A percentile compares a stretch with the other conserved stretches of the same genome.
Conservation (phyloP, 2,797 vertebrate genomes). For the Anguilla anguilla region DNA sequence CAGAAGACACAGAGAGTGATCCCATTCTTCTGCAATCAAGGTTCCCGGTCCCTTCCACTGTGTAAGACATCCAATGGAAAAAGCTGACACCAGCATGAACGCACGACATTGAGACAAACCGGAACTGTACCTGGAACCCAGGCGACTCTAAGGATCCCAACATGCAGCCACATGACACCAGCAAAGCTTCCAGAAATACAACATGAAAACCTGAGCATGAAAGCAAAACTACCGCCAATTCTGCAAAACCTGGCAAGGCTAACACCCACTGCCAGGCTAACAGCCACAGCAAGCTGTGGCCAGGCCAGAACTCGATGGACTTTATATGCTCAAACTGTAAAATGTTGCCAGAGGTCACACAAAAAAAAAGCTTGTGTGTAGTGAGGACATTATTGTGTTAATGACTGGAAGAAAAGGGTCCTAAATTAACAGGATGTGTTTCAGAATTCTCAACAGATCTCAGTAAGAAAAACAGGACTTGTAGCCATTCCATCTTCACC, state of each 20-base stretch:
- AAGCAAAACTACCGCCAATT: not conserved
- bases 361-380: not conserved
- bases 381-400: not conserved
- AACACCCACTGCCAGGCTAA: not conserved
- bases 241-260: not conserved
- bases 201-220: not conserved
- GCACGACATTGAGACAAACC: not conserved
- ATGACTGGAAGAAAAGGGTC: not conserved
- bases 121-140: not conserved
- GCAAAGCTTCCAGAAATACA: not conserved
- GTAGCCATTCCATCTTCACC: not conserved
- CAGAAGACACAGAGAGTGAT: too few species aligned
- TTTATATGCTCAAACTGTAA: not conserved
- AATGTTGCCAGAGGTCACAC: not conserved
- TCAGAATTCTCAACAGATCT: not conserved
- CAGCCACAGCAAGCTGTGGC: not conserved
- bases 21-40: not conserved
- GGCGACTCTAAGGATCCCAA: not conserved
- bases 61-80: not conserved
- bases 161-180: not conserved
- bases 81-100: not conserved
- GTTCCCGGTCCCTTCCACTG: not conserved
- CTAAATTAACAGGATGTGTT: not conserved
- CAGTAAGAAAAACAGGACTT: not conserved
- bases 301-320: not conserved